Base-by-base conservation (phyloP, 1,140 invertebrate genomes). In the Drosophila sproati region DNA sequence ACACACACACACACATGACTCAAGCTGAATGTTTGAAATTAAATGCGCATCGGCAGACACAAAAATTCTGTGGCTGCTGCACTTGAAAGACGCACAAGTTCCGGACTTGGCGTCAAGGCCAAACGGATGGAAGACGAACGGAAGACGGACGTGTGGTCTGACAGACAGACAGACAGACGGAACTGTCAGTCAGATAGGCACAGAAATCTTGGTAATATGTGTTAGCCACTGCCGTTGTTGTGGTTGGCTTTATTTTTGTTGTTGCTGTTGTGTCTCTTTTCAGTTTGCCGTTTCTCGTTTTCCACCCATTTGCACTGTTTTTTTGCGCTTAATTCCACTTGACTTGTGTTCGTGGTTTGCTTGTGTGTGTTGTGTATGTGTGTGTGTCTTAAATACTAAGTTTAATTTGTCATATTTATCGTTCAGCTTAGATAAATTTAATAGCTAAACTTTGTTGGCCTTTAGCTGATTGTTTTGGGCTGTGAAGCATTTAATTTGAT, bases 241-340 rank as follows among this genome's bases (percentile, higher is more conserved):
- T 41, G 4, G 37, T n/a, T 68, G 45, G 4, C 10, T 43, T n/a
- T 8, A 10, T 41, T 57, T 59, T 28, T 73, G 3, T 55, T 31
- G 3, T n/a, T 68, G 32, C 43, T 52, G 43, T 37, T 69, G 35
- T 20, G 20, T 20, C 31, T 29, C 31, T 73, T 61, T 61, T 61
- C 45, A 51, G 35, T 56, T 72, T 34, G 48, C 35, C 47, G 28
- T 10, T 28, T 57, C 20, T 54, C 57, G 50, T 78, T 79, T 82
- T 82, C 77, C 79, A 87, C 41, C 66, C 68, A 74, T 88, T 87
- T 87, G 78, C 83, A 82, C 83, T 79, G 82, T 82, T 88, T 82
- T 86, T 86, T 88, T 64, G 66, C 77, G 82, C 82, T 83, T 87
- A 87, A 88, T 87, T 87, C 88, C 83, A 77, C 77, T 52, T 56